Conservation (phyloP, 2,797 vertebrate species). For the Epinephelus malabaricus region DNA sequence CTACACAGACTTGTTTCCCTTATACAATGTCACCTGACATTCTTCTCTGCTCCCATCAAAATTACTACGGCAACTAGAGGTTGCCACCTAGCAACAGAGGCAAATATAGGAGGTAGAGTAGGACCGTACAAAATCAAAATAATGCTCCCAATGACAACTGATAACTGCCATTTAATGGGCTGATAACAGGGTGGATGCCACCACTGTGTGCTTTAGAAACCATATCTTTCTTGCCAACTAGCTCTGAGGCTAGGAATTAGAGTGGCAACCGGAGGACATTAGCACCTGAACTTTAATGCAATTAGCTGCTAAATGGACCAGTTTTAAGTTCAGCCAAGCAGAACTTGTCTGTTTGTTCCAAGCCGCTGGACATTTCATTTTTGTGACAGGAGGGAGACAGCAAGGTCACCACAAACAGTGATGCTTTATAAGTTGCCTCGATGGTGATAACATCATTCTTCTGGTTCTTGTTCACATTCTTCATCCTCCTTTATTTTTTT, state of each 20-base stretch:
- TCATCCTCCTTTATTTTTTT: neutral
- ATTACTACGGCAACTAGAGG: too few species aligned
- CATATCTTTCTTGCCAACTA: neutral
- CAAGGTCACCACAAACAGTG: neutral
- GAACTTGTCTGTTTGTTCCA: constrained; percentile 60
- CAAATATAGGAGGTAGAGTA: too few species aligned
- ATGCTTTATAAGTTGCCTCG: neutral
- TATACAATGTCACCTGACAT: too few species aligned
- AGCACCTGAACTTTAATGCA: constrained; percentile 59
- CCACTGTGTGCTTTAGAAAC: neutral
- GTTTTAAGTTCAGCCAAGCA: constrained; percentile 61
- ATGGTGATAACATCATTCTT: neutral
- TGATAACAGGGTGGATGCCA: too few species aligned
- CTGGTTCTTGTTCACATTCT: neutral
- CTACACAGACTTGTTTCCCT: too few species aligned
- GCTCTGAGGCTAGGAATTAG: constrained; percentile 10
- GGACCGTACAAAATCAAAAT: too few species aligned
- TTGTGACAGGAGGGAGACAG: neutral
- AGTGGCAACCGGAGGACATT: constrained; percentile 31
- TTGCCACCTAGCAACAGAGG: too few species aligned
- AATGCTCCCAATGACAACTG: too few species aligned
- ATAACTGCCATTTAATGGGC: too few species aligned
- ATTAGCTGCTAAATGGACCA: constrained; percentile 67
- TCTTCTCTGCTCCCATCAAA: too few species aligned
- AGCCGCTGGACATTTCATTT: constrained; percentile 21